Percentiles rank a stretch among this genome's conserved stretches.
Evolutionary conservation across 2,113 vertebrate species (phyloP).

Genomic region (Scalopus aquaticus): DNA sequence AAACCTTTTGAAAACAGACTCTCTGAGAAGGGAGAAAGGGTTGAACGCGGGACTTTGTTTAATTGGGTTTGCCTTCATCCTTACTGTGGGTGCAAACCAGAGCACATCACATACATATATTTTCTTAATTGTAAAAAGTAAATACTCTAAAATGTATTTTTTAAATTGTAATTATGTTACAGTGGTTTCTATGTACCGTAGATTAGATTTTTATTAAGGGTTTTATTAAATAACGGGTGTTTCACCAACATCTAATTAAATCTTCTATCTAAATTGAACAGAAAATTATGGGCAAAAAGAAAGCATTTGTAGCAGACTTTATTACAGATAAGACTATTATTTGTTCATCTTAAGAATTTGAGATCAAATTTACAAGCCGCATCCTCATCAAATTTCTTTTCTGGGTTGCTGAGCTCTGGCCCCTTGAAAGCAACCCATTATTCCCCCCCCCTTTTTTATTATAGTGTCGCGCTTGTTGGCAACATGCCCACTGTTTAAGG

Average conservation of each 20-base stretch:
- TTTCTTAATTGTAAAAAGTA: constrained; percentile 61
- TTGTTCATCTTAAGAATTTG: constrained; percentile 81
- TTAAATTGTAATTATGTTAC: constrained; percentile 73
- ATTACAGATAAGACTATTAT: constrained; percentile 79
- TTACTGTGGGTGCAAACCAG: neutral
- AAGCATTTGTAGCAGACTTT: constrained; percentile 79
- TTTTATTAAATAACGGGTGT: constrained; percentile 78
- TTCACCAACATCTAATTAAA: constrained; percentile 83
- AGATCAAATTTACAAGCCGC: constrained; percentile 81
- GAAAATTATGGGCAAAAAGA: constrained; percentile 77
- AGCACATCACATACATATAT: neutral
- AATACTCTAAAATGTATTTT: constrained; percentile 71
- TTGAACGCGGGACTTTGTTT: neutral
- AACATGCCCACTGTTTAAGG: constrained; percentile 82
- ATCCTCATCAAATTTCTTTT: constrained; percentile 80
- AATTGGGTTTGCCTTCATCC: neutral
- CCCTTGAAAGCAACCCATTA: constrained; percentile 79
- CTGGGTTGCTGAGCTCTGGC: constrained; percentile 59
- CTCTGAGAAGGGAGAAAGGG: neutral
- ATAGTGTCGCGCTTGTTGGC: constrained; percentile 76
- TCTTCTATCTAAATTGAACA: constrained; percentile 82
- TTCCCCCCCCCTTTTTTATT: constrained; percentile 74
- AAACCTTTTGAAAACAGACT: constrained; percentile 50
- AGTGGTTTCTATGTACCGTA: constrained; percentile 70
- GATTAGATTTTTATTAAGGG: constrained; percentile 81